Evolutionary conservation across 2,797 vertebrate genomes (phyloP).

Genomic region (Adrianichthys oophorus): DNA sequence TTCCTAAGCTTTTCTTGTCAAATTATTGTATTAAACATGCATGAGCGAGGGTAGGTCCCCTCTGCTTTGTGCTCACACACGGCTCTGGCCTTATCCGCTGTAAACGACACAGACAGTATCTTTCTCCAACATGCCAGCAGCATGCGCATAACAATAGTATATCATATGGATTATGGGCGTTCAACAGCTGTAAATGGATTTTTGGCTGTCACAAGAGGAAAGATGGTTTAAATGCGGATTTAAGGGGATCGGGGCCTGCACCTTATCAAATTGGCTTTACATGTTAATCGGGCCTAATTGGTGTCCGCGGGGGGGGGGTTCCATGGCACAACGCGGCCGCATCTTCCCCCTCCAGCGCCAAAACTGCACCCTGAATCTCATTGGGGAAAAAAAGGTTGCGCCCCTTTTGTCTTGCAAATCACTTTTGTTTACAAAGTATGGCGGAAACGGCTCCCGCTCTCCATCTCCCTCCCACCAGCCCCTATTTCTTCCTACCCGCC

Average conservation of each 20-base stretch:
- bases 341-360: constrained; percentile 63
- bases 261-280: constrained; percentile 87
- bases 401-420: constrained; percentile 86
- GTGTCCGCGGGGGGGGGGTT: constrained; percentile 75
- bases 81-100: constrained; percentile 57
- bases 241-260: constrained; percentile 74
- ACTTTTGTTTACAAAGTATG: constrained; percentile 84
- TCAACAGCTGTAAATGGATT: constrained; percentile 73
- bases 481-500: constrained; percentile 26
- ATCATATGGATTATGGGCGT: constrained; percentile 82
- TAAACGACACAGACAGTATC: constrained; percentile 69
- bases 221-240: constrained; percentile 79
- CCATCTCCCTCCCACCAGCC: constrained; percentile 35
- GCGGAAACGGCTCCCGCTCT: constrained; percentile 65
- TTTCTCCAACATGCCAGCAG: constrained; percentile 64
- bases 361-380: constrained; percentile 74
- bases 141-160: constrained; percentile 77
- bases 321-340: constrained; percentile 48
- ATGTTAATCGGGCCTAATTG: constrained; percentile 86
- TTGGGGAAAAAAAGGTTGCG: constrained; percentile 67
- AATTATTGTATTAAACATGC: constrained; percentile 62
- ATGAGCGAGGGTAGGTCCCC: constrained; percentile 27
- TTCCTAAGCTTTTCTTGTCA: constrained; percentile 53
- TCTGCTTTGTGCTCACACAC: constrained; percentile 56
- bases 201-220: constrained; percentile 66